Evolutionary conservation across 2,113 vertebrate species (phyloP).

Genomic region (Callospermophilus lateralis): DNA sequence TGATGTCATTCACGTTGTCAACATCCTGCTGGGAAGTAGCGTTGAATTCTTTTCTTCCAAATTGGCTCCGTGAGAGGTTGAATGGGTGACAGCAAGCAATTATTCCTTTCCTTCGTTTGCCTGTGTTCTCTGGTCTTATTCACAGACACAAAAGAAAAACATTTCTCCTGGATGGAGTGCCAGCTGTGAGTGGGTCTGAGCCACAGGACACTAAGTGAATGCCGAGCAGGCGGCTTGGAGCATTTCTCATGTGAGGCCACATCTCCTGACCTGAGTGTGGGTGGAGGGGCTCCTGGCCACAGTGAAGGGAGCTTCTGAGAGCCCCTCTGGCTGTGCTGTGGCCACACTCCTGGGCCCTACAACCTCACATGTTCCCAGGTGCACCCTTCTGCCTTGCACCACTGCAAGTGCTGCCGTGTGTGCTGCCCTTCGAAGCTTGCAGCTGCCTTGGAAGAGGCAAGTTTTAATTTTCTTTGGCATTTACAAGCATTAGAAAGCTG

Average conservation of each 20-base stretch:
- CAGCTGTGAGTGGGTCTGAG: not conserved
- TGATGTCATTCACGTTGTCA: not conserved
- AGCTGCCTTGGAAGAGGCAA: not conserved
- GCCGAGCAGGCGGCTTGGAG: not conserved
- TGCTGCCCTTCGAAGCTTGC: not conserved
- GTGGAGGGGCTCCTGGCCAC: not conserved
- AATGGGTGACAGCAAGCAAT: slow-evolving; percentile 61
- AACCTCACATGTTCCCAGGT: rapidly evolving
- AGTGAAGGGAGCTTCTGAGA: rapidly evolving
- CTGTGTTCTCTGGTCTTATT: slow-evolving; percentile 34
- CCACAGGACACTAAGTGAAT: rapidly evolving
- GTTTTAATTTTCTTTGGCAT: not conserved
- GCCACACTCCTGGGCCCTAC: not conserved
- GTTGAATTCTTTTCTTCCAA: slow-evolving; percentile 59
- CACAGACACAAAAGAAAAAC: slow-evolving; percentile 59
- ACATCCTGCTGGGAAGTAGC: slow-evolving; percentile 12
- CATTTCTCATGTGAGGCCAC: rapidly evolving
- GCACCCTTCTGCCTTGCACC: rapidly evolving
- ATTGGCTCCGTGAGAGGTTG: slow-evolving; percentile 19
- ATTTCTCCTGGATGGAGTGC: not conserved
- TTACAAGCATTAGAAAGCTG: not conserved
- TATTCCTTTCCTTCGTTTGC: slow-evolving; percentile 20
- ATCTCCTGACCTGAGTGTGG: not conserved
- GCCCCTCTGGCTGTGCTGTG: too few species aligned
- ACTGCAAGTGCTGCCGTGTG: rapidly evolving